These are phyloP conservation scores for Epicampocera succincta DNA, from an alignment of 2,888 invertebrate species.

Conservation along the genomic window DNA sequence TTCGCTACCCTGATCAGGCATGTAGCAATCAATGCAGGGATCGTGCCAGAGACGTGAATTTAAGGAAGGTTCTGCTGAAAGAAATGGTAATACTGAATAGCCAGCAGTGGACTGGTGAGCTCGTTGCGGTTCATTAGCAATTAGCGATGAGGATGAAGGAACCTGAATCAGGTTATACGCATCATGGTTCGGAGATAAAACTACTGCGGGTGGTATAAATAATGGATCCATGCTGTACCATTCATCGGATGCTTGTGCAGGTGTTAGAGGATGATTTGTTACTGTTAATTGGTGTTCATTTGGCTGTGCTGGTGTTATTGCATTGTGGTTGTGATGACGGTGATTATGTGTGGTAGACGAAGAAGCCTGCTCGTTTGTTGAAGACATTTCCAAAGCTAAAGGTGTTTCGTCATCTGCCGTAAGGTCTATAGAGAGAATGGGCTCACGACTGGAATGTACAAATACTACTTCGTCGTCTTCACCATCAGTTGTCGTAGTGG, in stretches of 20 bases:
- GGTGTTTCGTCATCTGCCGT: constrained; percentile 83
- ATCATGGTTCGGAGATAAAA: constrained; percentile 42
- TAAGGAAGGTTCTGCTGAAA: constrained; percentile 36
- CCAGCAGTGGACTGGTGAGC: constrained; percentile 62
- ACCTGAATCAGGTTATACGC: constrained; percentile 29
- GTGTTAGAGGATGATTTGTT: constrained; percentile 19
- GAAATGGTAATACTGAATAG: constrained; percentile 49
- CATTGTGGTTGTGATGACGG: constrained; percentile 27
- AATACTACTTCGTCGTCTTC: constrained; percentile 85
- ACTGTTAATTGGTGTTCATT: constrained; percentile 15
- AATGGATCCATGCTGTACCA: constrained; percentile 56
- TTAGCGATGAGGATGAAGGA: constrained; percentile 23
- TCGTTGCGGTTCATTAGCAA: constrained; percentile 52
- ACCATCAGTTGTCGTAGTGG: constrained; percentile 79
- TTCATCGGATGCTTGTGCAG: constrained; percentile 33
- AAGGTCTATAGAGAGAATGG: constrained; percentile 83
- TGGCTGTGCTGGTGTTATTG: constrained; percentile 13
- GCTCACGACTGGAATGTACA: constrained; percentile 82
- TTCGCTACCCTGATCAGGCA: constrained; percentile 51
- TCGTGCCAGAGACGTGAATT: constrained; percentile 56
- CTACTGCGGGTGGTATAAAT: constrained; percentile 40
- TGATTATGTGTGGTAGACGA: constrained; percentile 31
- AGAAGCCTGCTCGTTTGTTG: constrained; percentile 40
- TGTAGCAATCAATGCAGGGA: constrained; percentile 62
- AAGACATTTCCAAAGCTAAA: constrained; percentile 58